Evolutionary conservation across 2,888 invertebrate species (phyloP), one percentile per base, ranked within the genome.

Genomic region (Coecobrya sp.): DNA sequence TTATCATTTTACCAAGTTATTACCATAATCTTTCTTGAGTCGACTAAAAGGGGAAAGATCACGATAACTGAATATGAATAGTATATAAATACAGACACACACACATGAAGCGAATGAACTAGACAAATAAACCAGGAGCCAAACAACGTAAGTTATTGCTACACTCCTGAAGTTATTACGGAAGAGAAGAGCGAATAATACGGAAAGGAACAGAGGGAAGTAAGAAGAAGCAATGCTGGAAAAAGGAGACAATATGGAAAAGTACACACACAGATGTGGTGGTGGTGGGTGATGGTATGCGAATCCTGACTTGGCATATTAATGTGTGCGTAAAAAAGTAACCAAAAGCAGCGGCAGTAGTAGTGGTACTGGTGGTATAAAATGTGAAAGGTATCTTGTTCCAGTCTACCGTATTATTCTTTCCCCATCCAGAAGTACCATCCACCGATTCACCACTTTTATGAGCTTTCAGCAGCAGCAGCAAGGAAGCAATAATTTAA

Each of bases 221-320:
- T 49, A 10, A 76, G 45, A 79, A 25, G 13, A 8, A 65, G 42
- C 19, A 62, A 11, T 42, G 42, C 8, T 73, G 27, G 16, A 86
- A 86, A 86, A 73, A 68, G 49, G 25, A 27, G 59, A 55, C 86
- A 86, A 86, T 73, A 19, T 59, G 70, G 86, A 42, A 87, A 76
- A 52, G 62, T 62, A 73, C 55, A 70, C 45, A 73, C 55, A 70
- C 45, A 76, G 22, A 87, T 76, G 76, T 73, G 25, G 62, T 62
- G 52, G n/a, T 13, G 49, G 10, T 49, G 49, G 25, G 65, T 5
- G 5, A 59, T n/a, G 16, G 19, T 42, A 73, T 73, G 73, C 25
- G 52, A 81, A 42, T 81, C 84, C 84, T 89, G 89, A 89, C 82
- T 89, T 13, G 70, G 89, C 82, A 89, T 89, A 84, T 89, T 89